Evolutionary conservation across 2,797 vertebrate species (phyloP).

Genomic region (Hippopotamyrus pictus): DNA sequence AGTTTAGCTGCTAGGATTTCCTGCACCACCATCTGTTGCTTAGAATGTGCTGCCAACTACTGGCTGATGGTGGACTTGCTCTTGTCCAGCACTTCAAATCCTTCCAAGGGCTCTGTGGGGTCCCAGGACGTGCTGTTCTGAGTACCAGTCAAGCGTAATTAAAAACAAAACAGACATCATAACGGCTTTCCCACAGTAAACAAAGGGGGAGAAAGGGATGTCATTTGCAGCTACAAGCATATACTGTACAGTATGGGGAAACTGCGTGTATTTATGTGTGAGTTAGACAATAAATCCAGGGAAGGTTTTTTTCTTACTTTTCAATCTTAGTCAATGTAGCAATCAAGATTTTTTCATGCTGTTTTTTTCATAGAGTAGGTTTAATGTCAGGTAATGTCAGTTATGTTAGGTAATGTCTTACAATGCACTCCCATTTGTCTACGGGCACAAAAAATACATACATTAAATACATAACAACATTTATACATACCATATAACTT

Average conservation of each 20-base stretch:
- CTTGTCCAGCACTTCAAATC: not conserved
- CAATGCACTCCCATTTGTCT: not conserved
- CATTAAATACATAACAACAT: not conserved
- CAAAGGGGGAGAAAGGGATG: not conserved
- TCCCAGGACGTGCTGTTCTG: not conserved
- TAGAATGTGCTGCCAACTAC: conserved; percentile 15
- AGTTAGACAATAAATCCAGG: not conserved
- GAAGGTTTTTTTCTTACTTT: not conserved
- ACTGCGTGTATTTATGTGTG: not conserved
- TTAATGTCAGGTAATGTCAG: not conserved
- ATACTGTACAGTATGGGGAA: not conserved
- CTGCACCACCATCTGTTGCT: conserved; percentile 11
- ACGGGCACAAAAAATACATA: not conserved
- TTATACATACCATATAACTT: not conserved
- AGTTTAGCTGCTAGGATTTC: not conserved
- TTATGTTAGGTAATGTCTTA: not conserved
- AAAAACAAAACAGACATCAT: not conserved
- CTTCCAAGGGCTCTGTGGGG: conserved; percentile 8
- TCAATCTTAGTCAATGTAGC: not conserved
- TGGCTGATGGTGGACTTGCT: not conserved
- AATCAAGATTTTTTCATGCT: not conserved
- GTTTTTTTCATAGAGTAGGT: not conserved
- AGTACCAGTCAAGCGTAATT: not conserved
- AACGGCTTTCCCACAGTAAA: not conserved
- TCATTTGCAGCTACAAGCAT: not conserved